A percentile compares a stretch with the other conserved stretches of the same genome.
These are phyloP conservation scores for Aptenodytes patagonicus DNA, from an alignment of 2,113 vertebrate genomes.

Conservation along the genomic window DNA sequence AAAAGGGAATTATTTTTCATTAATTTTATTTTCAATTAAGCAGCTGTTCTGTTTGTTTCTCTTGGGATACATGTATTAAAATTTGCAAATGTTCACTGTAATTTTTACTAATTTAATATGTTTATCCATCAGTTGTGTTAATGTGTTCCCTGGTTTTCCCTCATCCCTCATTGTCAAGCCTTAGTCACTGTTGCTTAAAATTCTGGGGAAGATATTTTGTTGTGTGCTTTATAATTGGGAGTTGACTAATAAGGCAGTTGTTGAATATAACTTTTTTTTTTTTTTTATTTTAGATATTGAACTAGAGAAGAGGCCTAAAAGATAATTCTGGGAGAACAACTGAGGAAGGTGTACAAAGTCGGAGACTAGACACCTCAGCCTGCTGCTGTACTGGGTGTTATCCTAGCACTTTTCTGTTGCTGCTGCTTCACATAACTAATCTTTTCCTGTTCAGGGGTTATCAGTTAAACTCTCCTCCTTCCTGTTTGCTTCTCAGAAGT, in stretches of 20 bases:
- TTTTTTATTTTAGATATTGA: background rate
- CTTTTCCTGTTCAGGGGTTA: background rate
- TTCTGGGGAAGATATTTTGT: background rate
- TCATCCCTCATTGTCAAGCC: background rate
- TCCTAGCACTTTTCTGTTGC: background rate
- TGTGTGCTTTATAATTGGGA: background rate
- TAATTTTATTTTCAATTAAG: conserved; percentile 18
- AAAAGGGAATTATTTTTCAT: conserved; percentile 3
- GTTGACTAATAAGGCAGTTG: background rate
- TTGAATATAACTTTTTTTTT: background rate
- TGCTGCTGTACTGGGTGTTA: background rate
- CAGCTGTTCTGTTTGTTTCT: background rate
- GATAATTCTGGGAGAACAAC: background rate
- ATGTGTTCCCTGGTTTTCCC: background rate
- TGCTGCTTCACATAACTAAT: background rate
- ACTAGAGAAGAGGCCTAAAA: background rate
- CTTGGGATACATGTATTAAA: background rate
- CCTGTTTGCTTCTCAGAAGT: background rate
- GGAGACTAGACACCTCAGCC: background rate
- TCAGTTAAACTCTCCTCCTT: background rate
- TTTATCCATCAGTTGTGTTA: background rate
- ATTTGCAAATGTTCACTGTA: background rate
- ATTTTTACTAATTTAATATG: background rate
- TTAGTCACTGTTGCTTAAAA: background rate
- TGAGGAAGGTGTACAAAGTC: background rate